These are phyloP conservation scores for Sphaerophoria rueppellii DNA, from an alignment of 2,888 invertebrate species.

Conservation along the genomic window DNA sequence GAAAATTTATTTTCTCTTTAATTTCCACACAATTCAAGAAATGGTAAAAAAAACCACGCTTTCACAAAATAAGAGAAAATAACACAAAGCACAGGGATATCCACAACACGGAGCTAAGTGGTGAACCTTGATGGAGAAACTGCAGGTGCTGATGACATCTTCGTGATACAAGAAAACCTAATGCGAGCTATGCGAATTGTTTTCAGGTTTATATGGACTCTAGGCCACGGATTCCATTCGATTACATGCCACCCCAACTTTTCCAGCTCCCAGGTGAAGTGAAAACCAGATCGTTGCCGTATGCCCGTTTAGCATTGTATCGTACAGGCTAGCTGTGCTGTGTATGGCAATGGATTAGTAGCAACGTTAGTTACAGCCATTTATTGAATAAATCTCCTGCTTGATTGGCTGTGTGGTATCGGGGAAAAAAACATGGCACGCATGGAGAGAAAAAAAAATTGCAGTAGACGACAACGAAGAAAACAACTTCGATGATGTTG, in stretches of 20 bases:
- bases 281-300: constrained; percentile 51
- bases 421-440: constrained; percentile 33
- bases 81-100: neutral
- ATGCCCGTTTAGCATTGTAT: neutral
- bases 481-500: neutral
- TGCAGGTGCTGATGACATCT: constrained; percentile 78
- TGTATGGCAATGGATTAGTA: constrained; percentile 36
- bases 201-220: constrained; percentile 81
- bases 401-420: constrained; percentile 51
- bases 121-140: constrained; percentile 38
- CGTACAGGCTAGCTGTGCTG: neutral
- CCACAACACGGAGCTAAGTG: constrained; percentile 32
- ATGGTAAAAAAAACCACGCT: constrained; percentile 13
- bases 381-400: constrained; percentile 67
- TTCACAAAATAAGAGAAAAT: constrained; percentile 10
- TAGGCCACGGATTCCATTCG: constrained; percentile 45
- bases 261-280: constrained; percentile 18
- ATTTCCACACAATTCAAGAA: neutral
- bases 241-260: constrained; percentile 53
- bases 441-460: constrained; percentile 6
- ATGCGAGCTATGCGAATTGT: constrained; percentile 80
- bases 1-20: constrained; percentile 7
- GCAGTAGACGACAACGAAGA: neutral
- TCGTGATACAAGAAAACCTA: constrained; percentile 81
- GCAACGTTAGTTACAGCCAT: constrained; percentile 3